Evolutionary conservation across 2,888 invertebrate species (phyloP).

Genomic region (Pedicia rivosa): DNA sequence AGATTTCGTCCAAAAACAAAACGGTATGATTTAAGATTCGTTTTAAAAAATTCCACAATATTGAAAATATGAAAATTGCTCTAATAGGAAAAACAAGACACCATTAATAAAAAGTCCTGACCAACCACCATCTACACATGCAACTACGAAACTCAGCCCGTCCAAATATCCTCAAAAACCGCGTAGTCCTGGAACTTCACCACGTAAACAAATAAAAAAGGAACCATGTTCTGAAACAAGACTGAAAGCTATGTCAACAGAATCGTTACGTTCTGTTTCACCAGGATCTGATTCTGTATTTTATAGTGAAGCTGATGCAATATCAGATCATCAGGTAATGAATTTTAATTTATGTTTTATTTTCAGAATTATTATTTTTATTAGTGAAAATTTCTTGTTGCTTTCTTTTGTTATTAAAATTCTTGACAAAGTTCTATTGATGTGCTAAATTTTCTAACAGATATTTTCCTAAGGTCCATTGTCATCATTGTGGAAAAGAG

Average conservation of each 20-base stretch:
- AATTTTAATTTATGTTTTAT: too few relatives aligned
- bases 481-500: constrained; percentile 71
- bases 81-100: constrained; percentile 9
- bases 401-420: too few relatives aligned
- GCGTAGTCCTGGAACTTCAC: constrained; percentile 8
- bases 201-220: constrained; percentile 24
- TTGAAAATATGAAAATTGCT: constrained; percentile 20
- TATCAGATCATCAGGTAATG: constrained; percentile 33
- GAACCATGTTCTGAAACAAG: constrained; percentile 39
- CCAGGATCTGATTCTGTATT: constrained; percentile 85
- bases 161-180: constrained; percentile 22
- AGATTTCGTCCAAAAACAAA: constrained; percentile 30
- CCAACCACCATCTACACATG: not conserved
- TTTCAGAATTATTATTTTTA: constrained; percentile 4
- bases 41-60: constrained; percentile 23
- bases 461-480: constrained; percentile 41
- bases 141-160: constrained; percentile 27
- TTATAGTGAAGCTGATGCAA: constrained; percentile 58
- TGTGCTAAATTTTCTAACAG: not conserved
- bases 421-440: not conserved
- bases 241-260: constrained; percentile 69
- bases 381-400: not conserved
- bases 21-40: constrained; percentile 18
- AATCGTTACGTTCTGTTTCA: constrained; percentile 75
- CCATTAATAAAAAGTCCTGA: constrained; percentile 12